phyloP scores from a whole-genome alignment of 2,113 vertebrate genomes.

The Saccopteryx bilineata region DNA sequence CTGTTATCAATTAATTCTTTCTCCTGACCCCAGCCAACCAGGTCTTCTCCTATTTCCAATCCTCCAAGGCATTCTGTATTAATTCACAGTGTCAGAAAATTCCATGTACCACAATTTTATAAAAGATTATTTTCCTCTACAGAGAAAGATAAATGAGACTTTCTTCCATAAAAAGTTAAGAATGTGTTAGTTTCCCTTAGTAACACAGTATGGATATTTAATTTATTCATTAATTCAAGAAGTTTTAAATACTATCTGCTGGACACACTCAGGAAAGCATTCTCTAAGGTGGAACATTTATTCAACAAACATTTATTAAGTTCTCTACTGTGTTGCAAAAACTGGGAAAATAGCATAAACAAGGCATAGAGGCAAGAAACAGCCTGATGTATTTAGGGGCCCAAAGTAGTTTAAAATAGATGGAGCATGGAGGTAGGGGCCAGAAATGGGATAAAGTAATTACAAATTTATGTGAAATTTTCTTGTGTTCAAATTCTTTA shows the following conservation, averaged over 20 bases:
- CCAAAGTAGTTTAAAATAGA: not conserved
- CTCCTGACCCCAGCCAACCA: not conserved
- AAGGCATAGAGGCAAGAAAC: not conserved
- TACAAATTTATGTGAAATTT: not conserved
- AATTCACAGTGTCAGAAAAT: conserved; percentile 23
- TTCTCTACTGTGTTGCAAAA: not conserved
- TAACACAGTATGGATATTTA: conserved; percentile 36
- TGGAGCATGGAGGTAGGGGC: too few species aligned
- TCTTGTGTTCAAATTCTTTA: not conserved
- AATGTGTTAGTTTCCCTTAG: not conserved
- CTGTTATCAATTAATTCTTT: not conserved
- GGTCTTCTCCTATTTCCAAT: not conserved
- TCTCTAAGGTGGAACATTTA: not conserved
- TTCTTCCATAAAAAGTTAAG: conserved; percentile 31
- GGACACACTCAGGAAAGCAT: not conserved
- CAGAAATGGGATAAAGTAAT: not conserved
- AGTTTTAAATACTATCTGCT: not conserved
- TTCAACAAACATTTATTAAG: conserved; percentile 46
- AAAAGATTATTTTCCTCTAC: conserved; percentile 22
- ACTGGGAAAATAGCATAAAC: not conserved
- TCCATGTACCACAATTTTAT: not conserved
- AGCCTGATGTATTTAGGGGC: not conserved
- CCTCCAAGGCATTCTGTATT: not conserved
- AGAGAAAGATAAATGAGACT: conserved; percentile 24
- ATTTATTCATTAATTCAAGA: conserved; percentile 33